Evolutionary conservation across 1,140 invertebrate genomes (phyloP), one percentile per base, ranked within the genome.

Genomic region (Drosophila fuyamai): DNA sequence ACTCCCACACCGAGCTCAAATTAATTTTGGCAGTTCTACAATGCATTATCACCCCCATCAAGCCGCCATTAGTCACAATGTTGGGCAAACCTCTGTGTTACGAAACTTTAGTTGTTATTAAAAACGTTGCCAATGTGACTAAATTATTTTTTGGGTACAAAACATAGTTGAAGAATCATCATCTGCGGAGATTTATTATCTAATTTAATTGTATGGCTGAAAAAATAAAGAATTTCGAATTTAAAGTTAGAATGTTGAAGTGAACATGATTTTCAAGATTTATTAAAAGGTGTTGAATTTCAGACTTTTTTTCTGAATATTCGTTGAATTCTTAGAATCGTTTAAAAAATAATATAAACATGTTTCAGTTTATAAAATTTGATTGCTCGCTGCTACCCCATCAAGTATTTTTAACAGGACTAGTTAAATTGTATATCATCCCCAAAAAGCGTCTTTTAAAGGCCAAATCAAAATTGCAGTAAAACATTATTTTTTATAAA

Each of bases 1-100:
- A 71, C 67, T 71, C 67, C 67, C 67, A 71, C 65, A 47, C 27
- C 18, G 43, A 41, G 35, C 35, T 27, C 29, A n/a, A 71, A 56
- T 68, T 67, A 47, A 70, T 58, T 71, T 48, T 56, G 66, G 27
- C 41, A 13, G 48, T 14, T 23, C 46, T 27, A 50, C 63, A 43
- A 35, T 67, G 60, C 29, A 53, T 23, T 63, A 60, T 63, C 61
- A 43, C 23, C 38, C 38, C 29, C 59, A 66, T 68, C 59, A 68
- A 36, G 18, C 12, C 9, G 38, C 10, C 47, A 36, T 62, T 65
- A 62, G 62, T 46, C 61, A 44, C n/a, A 59, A 63, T 16, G 16
- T 12, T 14, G 27, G 27, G 23, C 29, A 10, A 51, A 51, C 48
- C 32, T 53, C 55, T 32, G 23, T 27, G 53, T 16, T 51, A 14